Evolutionary conservation across 2,888 invertebrate species (phyloP).

Genomic region (Philereme vetulata): DNA sequence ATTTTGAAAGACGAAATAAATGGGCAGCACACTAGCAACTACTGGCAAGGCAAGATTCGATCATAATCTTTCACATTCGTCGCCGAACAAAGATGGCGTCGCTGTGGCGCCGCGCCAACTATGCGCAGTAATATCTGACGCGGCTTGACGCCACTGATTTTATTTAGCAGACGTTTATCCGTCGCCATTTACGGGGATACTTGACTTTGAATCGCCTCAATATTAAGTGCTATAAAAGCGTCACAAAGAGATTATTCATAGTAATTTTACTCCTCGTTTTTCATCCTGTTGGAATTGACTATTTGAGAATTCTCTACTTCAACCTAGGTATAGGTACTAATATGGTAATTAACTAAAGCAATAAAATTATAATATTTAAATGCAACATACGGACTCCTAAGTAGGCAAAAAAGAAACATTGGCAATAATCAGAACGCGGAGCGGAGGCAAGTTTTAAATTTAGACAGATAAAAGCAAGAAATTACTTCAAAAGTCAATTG

Average conservation of each 20-base stretch:
- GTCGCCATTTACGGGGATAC: conserved; percentile 70
- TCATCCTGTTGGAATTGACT: conserved; percentile 7
- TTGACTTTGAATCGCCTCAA: conserved; percentile 61
- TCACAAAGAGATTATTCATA: conserved; percentile 35
- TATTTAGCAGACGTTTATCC: conserved; percentile 48
- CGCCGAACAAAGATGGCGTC: conserved; percentile 54
- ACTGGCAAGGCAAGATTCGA: conserved; percentile 16
- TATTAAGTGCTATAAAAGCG: conserved; percentile 42
- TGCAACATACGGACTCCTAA: no score
- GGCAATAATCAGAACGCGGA: not conserved
- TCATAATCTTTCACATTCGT: conserved; percentile 35
- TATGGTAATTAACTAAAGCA: no score
- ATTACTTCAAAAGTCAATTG: not conserved
- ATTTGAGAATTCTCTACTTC: not conserved
- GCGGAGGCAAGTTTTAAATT: not conserved
- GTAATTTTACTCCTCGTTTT: conserved; percentile 3
- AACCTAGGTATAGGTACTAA: no score
- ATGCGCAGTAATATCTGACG: conserved; percentile 75
- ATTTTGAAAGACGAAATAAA: not conserved
- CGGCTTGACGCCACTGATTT: conserved; percentile 62
- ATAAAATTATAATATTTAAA: no score
- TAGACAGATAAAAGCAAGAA: not conserved
- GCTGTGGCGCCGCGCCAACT: conserved; percentile 72
- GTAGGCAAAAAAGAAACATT: not conserved
- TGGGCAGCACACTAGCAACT: conserved; percentile 5